These are phyloP conservation scores for Otocyon megalotis DNA, from an alignment of 2,113 vertebrate genomes.

Conservation along the genomic window DNA sequence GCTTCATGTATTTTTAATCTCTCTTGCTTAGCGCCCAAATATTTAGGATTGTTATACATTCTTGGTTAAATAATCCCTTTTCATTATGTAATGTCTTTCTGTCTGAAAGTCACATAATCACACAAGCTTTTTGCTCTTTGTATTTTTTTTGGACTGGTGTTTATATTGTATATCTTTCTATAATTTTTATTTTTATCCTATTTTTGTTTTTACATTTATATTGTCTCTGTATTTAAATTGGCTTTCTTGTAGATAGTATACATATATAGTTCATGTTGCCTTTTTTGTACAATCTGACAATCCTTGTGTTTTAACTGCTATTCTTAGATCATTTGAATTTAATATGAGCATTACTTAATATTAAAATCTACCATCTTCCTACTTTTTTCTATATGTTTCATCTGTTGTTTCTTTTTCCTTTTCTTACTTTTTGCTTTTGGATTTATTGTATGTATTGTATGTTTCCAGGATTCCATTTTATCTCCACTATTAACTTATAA, in stretches of 20 bases:
- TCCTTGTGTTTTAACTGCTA: not conserved
- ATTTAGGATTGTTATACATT: not conserved
- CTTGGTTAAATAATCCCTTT: not conserved
- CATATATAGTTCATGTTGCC: not conserved
- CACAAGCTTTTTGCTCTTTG: not conserved
- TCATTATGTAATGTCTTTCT: not conserved
- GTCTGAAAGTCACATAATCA: not conserved
- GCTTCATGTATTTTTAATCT: not conserved
- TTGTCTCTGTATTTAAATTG: not conserved
- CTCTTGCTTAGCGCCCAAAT: not conserved
- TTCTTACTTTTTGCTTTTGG: not conserved
- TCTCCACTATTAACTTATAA: not conserved
- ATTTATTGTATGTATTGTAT: not conserved
- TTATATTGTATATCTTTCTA: not conserved
- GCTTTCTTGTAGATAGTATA: not conserved
- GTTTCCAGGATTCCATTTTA: not conserved
- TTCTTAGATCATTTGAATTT: not conserved
- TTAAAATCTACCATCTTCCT: not conserved
- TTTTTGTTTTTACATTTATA: not conserved
- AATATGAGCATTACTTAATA: not conserved
- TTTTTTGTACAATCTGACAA: not conserved
- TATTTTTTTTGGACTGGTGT: not conserved
- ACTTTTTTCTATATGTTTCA: not conserved
- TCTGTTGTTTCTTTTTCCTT: not conserved
- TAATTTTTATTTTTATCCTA: constrained; percentile 10